These are phyloP conservation scores for Equus przewalskii DNA, from an alignment of 2,113 vertebrate species.

Conservation along the genomic window DNA sequence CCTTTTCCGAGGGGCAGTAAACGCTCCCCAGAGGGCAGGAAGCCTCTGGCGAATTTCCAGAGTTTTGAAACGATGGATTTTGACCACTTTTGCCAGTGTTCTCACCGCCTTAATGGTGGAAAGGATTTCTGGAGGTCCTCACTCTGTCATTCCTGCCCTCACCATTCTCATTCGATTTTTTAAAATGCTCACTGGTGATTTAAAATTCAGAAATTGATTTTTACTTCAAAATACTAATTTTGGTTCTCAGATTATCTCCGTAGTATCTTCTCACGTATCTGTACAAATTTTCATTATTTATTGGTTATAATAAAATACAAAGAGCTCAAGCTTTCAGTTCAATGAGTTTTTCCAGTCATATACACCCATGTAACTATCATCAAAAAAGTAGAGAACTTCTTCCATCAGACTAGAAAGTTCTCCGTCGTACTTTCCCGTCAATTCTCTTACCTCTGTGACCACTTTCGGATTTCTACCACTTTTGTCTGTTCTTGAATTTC, in stretches of 20 bases:
- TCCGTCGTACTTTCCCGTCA: neutral
- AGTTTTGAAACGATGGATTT: neutral
- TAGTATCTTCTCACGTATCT: neutral
- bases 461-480: neutral
- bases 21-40: neutral
- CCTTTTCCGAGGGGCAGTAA: neutral
- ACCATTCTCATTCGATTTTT: neutral
- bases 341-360: neutral
- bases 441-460: neutral
- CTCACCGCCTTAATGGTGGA: neutral
- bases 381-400: neutral
- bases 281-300: neutral
- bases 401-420: neutral
- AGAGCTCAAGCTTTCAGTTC: neutral
- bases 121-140: neutral
- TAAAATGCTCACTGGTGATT: neutral
- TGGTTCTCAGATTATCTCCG: neutral
- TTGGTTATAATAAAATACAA: neutral
- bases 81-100: neutral
- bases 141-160: neutral
- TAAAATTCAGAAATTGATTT: conserved; percentile 1
- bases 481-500: neutral
- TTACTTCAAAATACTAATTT: neutral
- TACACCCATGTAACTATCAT: neutral
- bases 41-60: neutral